Evolutionary conservation across 2,888 invertebrate species (phyloP).

Genomic region (Spisula solida): DNA sequence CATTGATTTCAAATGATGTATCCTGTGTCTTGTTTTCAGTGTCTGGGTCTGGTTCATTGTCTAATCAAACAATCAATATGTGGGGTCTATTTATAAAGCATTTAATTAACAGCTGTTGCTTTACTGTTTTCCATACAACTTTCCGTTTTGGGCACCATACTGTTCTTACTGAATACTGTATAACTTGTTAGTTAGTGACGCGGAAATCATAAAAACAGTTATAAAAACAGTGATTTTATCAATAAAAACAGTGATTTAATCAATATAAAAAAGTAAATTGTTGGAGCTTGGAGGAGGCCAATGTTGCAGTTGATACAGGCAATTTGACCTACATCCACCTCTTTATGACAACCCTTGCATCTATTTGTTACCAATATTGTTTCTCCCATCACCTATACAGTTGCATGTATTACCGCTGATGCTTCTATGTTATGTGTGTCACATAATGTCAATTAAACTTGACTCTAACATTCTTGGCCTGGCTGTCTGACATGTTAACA

Average conservation of each 20-base stretch:
- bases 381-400: too few relatives aligned
- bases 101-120: not conserved
- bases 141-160: not conserved
- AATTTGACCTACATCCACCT: too few relatives aligned
- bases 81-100: constrained; percentile 2
- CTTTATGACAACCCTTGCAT: too few relatives aligned
- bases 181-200: too few relatives aligned
- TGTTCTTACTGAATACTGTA: not conserved
- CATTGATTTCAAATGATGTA: not conserved
- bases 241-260: too few relatives aligned
- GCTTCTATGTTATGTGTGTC: not conserved
- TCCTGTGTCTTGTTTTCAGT: not conserved
- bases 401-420: too few relatives aligned
- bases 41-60: not conserved
- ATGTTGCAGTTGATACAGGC: too few relatives aligned
- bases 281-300: too few relatives aligned
- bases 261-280: too few relatives aligned
- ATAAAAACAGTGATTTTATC: too few relatives aligned
- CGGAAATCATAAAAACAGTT: too few relatives aligned
- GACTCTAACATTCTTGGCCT: not conserved
- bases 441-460: not conserved
- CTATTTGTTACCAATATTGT: too few relatives aligned
- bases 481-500: not conserved
- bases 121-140: not conserved
- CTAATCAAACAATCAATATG: constrained; percentile 6